These are phyloP conservation scores for Conops quadrifasciatus DNA, from an alignment of 2,888 invertebrate species.

Conservation along the genomic window DNA sequence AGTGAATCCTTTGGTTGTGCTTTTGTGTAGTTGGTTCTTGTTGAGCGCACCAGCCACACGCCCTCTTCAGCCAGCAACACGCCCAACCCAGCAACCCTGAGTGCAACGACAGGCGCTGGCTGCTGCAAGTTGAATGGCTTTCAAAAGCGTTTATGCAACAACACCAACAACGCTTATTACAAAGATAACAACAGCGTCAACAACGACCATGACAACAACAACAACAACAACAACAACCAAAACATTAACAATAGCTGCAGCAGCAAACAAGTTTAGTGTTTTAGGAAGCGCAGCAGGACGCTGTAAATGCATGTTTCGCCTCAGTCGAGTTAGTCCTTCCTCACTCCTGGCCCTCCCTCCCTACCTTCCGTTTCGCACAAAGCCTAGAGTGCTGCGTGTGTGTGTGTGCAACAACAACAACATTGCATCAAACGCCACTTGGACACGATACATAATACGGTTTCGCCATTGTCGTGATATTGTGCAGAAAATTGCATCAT, in stretches of 20 bases:
- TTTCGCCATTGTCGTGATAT: background rate
- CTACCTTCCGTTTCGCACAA: background rate
- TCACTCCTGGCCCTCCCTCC: background rate
- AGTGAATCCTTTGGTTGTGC: conserved; percentile 3
- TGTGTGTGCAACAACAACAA: background rate
- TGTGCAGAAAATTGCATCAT: conserved; percentile 6
- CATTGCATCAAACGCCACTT: background rate
- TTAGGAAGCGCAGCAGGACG: conserved; percentile 23
- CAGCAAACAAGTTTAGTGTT: conserved; percentile 22
- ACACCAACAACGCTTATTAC: background rate
- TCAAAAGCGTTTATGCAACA: conserved; percentile 2
- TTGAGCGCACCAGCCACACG: background rate
- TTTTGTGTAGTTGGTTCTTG: conserved; percentile 12
- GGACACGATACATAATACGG: conserved; percentile 1
- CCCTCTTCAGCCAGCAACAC: background rate
- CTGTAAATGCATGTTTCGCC: background rate
- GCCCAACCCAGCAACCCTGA: background rate
- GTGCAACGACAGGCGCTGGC: background rate
- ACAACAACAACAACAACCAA: conserved; percentile 7
- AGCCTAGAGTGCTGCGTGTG: background rate
- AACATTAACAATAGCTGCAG: background rate
- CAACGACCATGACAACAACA: background rate
- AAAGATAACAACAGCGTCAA: conserved; percentile 1
- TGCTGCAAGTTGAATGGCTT: conserved; percentile 12
- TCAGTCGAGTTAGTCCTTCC: background rate